phyloP scores from a whole-genome alignment of 2,113 vertebrate genomes.

The Phalacrocorax pelagicus region DNA sequence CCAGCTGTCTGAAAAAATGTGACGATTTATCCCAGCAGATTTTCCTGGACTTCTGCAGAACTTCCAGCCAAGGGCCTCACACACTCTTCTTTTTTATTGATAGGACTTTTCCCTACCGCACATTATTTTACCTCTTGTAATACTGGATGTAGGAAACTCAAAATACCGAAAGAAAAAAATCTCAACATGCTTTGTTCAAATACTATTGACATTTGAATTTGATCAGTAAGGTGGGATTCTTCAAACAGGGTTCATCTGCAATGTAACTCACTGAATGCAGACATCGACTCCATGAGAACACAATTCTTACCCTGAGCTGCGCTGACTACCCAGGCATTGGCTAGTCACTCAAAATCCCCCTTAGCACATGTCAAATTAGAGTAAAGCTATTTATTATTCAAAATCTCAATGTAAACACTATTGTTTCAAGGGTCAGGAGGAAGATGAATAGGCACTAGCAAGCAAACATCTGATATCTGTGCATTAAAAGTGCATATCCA shows the following conservation, averaged over 20 bases:
- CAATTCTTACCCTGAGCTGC: neutral
- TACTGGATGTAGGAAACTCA: neutral
- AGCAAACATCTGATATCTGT: neutral
- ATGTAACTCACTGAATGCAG: neutral
- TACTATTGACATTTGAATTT: neutral
- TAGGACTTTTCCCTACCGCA: neutral
- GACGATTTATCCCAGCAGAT: neutral
- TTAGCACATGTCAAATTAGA: neutral
- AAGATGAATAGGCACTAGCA: neutral
- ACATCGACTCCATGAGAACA: neutral
- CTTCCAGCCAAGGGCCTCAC: neutral
- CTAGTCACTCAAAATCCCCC: neutral
- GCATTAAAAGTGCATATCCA: neutral
- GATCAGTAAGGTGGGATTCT: neutral
- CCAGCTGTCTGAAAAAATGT: neutral
- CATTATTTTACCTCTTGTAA: neutral
- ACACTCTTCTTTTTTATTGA: neutral
- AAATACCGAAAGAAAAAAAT: neutral
- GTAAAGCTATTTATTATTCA: neutral
- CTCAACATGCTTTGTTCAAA: neutral
- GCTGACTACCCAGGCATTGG: neutral
- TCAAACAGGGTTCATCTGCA: neutral
- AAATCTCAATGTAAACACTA: neutral
- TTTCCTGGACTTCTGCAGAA: neutral
- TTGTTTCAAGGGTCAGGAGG: neutral